A percentile compares a stretch with the other conserved stretches of the same genome.
Evolutionary conservation across 2,113 vertebrate genomes (phyloP).

Genomic region (Channa maculata): DNA sequence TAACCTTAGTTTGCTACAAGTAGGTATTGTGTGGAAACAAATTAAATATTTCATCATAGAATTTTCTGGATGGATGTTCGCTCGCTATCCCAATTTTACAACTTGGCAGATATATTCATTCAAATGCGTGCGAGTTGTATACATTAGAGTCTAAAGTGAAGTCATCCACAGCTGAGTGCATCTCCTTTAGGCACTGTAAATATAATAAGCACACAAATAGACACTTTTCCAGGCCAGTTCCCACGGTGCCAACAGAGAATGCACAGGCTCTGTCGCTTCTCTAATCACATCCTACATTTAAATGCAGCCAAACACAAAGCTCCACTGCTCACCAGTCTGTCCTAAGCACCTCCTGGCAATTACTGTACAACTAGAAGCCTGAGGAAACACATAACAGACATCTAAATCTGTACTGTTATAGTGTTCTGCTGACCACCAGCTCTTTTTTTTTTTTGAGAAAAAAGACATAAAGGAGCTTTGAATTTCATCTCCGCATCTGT

Average conservation of each 20-base stretch:
- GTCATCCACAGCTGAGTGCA: slow-evolving; percentile 29
- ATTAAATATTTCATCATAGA: too few relatives aligned
- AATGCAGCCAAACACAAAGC: slow-evolving; percentile 44
- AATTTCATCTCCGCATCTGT: slow-evolving; percentile 13
- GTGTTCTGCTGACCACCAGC: slow-evolving; percentile 28
- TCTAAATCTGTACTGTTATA: slow-evolving; percentile 29
- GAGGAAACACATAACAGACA: slow-evolving; percentile 28
- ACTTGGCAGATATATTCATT: not conserved
- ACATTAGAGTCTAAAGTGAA: slow-evolving; percentile 22
- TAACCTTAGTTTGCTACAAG: too few relatives aligned
- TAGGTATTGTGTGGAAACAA: too few relatives aligned
- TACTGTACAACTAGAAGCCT: slow-evolving; percentile 31
- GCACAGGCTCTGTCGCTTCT: slow-evolving; percentile 31
- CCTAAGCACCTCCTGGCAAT: slow-evolving; percentile 42
- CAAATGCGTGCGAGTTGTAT: not conserved
- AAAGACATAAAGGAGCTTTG: slow-evolving; percentile 9
- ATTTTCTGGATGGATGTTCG: too few relatives aligned
- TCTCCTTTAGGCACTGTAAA: slow-evolving; percentile 40
- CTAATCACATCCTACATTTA: slow-evolving; percentile 37
- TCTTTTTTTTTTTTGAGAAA: slow-evolving; percentile 11
- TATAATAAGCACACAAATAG: slow-evolving; percentile 49
- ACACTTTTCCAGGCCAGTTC: slow-evolving; percentile 55
- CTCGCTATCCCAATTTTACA: too few relatives aligned
- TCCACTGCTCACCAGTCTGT: slow-evolving; percentile 30
- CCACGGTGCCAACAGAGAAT: slow-evolving; percentile 27